Base-by-base conservation (phyloP, 2,888 invertebrate species). In the Theretra japonica region DNA sequence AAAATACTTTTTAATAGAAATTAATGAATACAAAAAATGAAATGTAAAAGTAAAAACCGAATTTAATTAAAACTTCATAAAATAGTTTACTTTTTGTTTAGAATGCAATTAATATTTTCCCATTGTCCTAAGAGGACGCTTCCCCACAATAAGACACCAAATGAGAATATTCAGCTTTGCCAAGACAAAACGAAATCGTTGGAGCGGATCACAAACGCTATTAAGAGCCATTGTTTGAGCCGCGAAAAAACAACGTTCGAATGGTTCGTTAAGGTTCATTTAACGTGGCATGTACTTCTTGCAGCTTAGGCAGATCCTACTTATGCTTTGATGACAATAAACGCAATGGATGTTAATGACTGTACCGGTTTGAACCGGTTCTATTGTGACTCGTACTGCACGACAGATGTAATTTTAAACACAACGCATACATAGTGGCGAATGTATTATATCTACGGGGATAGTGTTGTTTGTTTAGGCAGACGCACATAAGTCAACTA, bases 241-340 rank as follows among this genome's bases (percentile, higher is more conserved):
- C 30, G 2, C 33, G 62, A 62, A 41, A 53, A 62, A 62, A 41
- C 33, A 41, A 33, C 21, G 62, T 33, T 41, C 11, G 21, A 62
- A 62, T 62, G 33, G 62, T 62, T 62, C 33, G 62, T 62, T 62
- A 41, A 62, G 33, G 21, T 62, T 62, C 41, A 62, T 62, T 62
- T 62, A 41, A 41, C n/a, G 41, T 4, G 15, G n/a, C 21, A 41
- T 21, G 30, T 62, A 11, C 21, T 62, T 53, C 33, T 41, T 41
- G 41, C 41, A n/a, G 41, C 33, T n/a, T 62, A 33, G 60, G 30
- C 33, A 60, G n/a, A 60, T 7, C n/a, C 60, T 60, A 60, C 33
- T 62, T 41, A 21, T 23, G 21, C 53, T n/a, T 53, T 53, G 53
- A 53, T 15, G 53, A 53, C 21, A 62, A 21, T 33, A 21, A 41